These are phyloP conservation scores for Aphelenchoides bicaudatus DNA, from an alignment of 2,888 invertebrate species.

Conservation along the genomic window DNA sequence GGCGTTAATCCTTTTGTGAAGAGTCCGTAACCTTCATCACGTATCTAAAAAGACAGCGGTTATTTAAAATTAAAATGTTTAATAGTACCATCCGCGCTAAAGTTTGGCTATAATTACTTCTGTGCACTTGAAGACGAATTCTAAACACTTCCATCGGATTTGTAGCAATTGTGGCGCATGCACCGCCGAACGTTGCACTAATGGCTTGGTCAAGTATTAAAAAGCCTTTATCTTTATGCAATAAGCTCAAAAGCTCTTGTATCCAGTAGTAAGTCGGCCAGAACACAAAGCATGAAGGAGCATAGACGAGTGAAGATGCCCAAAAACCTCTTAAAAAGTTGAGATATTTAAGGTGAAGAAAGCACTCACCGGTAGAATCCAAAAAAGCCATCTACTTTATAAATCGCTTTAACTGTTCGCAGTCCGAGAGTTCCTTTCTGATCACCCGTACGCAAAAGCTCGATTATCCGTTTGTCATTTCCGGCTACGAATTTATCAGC, in stretches of 20 bases:
- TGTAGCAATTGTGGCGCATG: slow-evolving; percentile 37
- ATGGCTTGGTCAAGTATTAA: slow-evolving; percentile 37
- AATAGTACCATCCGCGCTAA: slow-evolving; percentile 32
- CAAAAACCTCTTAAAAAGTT: slow-evolving; percentile 13
- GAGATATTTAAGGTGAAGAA: slow-evolving; percentile 29
- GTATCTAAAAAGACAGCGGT: no score
- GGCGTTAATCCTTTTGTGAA: slow-evolving; percentile 46
- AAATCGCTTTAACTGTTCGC: slow-evolving; percentile 53
- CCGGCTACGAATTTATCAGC: slow-evolving; percentile 34
- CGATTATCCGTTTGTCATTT: slow-evolving; percentile 7
- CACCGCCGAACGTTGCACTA: slow-evolving; percentile 40
- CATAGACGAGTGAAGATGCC: slow-evolving; percentile 32
- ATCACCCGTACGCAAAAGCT: slow-evolving; percentile 7
- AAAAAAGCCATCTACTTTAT: slow-evolving; percentile 51
- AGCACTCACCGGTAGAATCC: slow-evolving; percentile 57
- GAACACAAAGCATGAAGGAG: slow-evolving; percentile 58
- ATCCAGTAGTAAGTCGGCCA: slow-evolving; percentile 57
- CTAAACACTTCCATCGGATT: slow-evolving; percentile 47
- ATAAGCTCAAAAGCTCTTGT: slow-evolving; percentile 35
- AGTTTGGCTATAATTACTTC: slow-evolving; percentile 34
- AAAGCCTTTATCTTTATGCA: slow-evolving; percentile 19
- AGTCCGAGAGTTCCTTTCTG: slow-evolving; percentile 41
- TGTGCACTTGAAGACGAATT: slow-evolving; percentile 43
- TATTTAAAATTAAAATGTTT: no score
- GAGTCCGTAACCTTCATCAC: slow-evolving; percentile 36